Percentiles rank a stretch among this genome's conserved stretches.
These are phyloP conservation scores for Melinaea menophilus DNA, from an alignment of 2,888 invertebrate species.

Conservation along the genomic window DNA sequence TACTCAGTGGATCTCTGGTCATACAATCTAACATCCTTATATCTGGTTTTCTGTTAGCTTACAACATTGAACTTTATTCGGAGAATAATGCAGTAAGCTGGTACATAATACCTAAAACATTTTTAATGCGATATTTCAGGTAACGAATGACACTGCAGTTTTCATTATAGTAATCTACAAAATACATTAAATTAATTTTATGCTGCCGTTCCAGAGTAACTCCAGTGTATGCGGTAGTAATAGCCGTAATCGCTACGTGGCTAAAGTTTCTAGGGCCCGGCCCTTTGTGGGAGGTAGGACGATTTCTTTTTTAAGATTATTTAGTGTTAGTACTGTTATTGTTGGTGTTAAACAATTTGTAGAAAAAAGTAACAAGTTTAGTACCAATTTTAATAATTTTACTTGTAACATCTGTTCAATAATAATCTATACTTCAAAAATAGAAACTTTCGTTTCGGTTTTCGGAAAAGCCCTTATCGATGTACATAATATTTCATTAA, in stretches of 20 bases:
- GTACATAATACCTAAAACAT: conserved; percentile 32
- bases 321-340: no score
- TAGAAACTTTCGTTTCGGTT: no score
- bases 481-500: no score
- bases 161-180: not conserved
- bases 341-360: no score
- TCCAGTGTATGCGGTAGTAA: conserved; percentile 38
- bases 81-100: conserved; percentile 35
- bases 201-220: conserved; percentile 38
- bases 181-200: not conserved
- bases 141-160: conserved; percentile 17
- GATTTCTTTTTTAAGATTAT: not conserved
- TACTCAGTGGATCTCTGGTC: conserved; percentile 36
- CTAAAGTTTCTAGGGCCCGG: conserved; percentile 51
- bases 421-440: no score
- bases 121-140: conserved; percentile 44
- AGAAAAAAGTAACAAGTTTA: no score
- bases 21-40: conserved; percentile 44
- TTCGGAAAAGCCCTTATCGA: no score
- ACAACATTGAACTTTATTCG: conserved; percentile 33
- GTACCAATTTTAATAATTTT: no score
- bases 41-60: conserved; percentile 41
- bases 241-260: conserved; percentile 44
- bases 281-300: conserved; percentile 53
- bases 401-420: no score